Evolutionary conservation across 2,888 invertebrate species (phyloP).

Genomic region (Troides helena): DNA sequence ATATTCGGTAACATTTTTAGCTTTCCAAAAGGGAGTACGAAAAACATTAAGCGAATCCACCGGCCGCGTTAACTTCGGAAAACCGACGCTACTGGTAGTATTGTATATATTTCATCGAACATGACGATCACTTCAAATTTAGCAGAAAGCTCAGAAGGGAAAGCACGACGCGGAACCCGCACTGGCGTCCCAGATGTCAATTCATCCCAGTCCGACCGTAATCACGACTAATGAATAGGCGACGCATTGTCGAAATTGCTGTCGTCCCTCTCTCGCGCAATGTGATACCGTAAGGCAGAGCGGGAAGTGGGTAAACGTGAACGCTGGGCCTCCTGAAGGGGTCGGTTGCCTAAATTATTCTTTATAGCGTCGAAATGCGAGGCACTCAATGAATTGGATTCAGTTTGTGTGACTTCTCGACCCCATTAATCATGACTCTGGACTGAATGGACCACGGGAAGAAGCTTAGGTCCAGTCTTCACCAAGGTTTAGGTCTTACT

Average conservation of each 20-base stretch:
- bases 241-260: slow-evolving; percentile 55
- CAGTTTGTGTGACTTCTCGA: slow-evolving; percentile 70
- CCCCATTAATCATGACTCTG: slow-evolving; percentile 65
- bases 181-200: slow-evolving; percentile 72
- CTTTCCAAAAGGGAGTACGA: slow-evolving; percentile 3
- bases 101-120: slow-evolving; percentile 59
- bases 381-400: slow-evolving; percentile 72
- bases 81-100: slow-evolving; percentile 11
- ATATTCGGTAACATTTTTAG: not conserved
- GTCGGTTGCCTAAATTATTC: slow-evolving; percentile 72
- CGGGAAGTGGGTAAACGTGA: slow-evolving; percentile 50
- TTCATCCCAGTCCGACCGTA: slow-evolving; percentile 67
- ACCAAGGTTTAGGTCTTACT: slow-evolving; percentile 25
- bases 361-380: slow-evolving; percentile 75
- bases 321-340: slow-evolving; percentile 57
- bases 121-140: slow-evolving; percentile 59
- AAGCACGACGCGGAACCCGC: slow-evolving; percentile 62
- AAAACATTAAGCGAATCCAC: not conserved
- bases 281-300: slow-evolving; percentile 48
- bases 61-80: not conserved
- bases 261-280: slow-evolving; percentile 56
- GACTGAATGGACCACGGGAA: slow-evolving; percentile 49
- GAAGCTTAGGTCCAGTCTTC: slow-evolving; percentile 36
- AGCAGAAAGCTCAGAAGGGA: slow-evolving; percentile 70
- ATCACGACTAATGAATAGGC: slow-evolving; percentile 78